These are phyloP conservation scores for Bryconaethiops microstoma DNA, from an alignment of 2,797 vertebrate genomes.

Conservation along the genomic window DNA sequence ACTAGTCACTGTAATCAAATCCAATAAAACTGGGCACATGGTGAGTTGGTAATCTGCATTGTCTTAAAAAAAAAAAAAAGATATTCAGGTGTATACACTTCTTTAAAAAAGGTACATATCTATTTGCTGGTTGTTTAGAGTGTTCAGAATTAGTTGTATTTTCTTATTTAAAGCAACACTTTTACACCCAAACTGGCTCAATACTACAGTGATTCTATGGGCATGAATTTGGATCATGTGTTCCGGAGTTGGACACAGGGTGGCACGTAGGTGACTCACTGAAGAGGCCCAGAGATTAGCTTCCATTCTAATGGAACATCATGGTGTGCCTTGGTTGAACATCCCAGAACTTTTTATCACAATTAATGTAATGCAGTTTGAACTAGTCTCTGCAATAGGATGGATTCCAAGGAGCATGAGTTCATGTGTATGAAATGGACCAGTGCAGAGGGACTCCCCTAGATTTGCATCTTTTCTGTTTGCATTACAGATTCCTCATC, in stretches of 20 bases:
- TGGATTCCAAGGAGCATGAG: neutral
- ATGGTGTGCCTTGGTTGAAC: neutral
- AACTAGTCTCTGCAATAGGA: neutral
- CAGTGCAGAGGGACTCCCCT: neutral
- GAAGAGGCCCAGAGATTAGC: neutral
- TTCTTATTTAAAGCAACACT: neutral
- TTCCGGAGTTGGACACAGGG: neutral
- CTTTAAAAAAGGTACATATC: neutral
- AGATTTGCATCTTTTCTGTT: neutral
- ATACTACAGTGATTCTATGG: neutral
- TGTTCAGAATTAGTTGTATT: neutral
- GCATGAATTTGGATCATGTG: neutral
- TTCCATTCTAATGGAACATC: neutral
- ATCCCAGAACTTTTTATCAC: neutral
- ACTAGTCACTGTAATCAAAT: conserved; percentile 17
- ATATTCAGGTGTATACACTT: neutral
- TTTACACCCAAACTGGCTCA: neutral
- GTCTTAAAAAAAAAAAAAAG: neutral
- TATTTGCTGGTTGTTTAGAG: neutral
- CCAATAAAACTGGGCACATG: conserved; percentile 40
- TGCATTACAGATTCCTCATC: neutral
- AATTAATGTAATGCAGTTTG: neutral
- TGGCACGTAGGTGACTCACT: neutral
- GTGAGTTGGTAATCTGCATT: neutral
- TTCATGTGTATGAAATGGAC: neutral